phyloP scores from a whole-genome alignment of 2,888 invertebrate genomes.

The Campopleginae sp. region DNA sequence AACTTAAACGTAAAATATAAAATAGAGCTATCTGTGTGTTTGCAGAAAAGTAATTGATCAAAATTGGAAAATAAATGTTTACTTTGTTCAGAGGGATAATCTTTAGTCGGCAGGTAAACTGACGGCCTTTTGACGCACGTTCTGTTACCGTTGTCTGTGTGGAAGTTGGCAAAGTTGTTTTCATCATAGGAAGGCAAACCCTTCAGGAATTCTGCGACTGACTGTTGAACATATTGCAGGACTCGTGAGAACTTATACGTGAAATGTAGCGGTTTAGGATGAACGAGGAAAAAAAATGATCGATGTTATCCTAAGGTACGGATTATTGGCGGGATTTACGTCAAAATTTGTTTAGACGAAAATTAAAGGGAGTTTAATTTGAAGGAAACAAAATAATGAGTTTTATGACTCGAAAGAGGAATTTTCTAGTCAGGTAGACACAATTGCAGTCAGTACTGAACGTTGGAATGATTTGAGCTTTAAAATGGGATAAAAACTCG shows the following conservation, averaged over 20 bases:
- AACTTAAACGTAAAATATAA: slow-evolving; percentile 85
- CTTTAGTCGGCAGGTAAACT: slow-evolving; percentile 96
- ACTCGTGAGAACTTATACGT: neutral
- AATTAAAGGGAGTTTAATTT: neutral
- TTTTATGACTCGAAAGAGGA: neutral
- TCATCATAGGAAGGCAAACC: slow-evolving; percentile 96
- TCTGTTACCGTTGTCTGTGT: slow-evolving; percentile 93
- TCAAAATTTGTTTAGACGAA: neutral
- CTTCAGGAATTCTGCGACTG: slow-evolving; percentile 95
- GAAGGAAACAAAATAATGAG: neutral
- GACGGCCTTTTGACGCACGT: slow-evolving; percentile 94
- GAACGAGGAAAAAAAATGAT: neutral
- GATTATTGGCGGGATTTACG: neutral
- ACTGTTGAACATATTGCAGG: slow-evolving; percentile 84
- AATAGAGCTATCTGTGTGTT: neutral
- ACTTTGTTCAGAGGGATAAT: slow-evolving; percentile 97
- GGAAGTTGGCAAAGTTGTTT: slow-evolving; percentile 95
- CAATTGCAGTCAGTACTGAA: neutral
- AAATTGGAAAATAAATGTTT: slow-evolving; percentile 79
- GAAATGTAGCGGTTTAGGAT: neutral
- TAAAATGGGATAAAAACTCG: neutral
- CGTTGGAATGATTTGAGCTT: neutral
- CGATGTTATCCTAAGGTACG: neutral
- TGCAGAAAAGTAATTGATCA: slow-evolving; percentile 19
- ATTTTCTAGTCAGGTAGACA: neutral